These are phyloP conservation scores for Myoxocephalus aenaeus DNA, from an alignment of 2,797 vertebrate species.

Conservation along the genomic window DNA sequence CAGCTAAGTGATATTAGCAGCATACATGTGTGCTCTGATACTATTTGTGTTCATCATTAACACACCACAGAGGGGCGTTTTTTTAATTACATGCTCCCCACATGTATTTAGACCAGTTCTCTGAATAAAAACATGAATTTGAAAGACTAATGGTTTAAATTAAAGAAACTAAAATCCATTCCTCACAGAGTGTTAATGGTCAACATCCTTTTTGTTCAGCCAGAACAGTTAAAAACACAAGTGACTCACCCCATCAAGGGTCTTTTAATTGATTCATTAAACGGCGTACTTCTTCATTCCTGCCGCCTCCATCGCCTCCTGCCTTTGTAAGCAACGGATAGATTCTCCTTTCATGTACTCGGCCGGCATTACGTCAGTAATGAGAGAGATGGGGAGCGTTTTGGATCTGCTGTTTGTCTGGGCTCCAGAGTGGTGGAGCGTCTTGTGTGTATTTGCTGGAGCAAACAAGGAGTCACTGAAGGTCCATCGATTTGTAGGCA, in stretches of 20 bases:
- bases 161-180: constrained; percentile 33
- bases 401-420: constrained; percentile 24
- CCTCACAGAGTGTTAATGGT: constrained; percentile 10
- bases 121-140: constrained; percentile 23
- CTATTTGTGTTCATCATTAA: constrained; percentile 43
- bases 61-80: constrained; percentile 16
- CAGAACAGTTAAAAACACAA: constrained; percentile 41
- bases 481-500: constrained; percentile 62
- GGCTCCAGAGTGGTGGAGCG: not conserved
- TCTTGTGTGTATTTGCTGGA: constrained; percentile 29
- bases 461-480: constrained; percentile 46
- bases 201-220: constrained; percentile 34
- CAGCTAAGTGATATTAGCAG: constrained; percentile 54
- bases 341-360: constrained; percentile 41
- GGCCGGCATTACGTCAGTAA: constrained; percentile 44
- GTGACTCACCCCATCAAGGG: constrained; percentile 40
- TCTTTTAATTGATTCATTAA: constrained; percentile 62
- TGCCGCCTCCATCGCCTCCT: constrained; percentile 22
- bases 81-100: constrained; percentile 13
- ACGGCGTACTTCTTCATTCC: constrained; percentile 34
- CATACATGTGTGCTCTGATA: constrained; percentile 43
- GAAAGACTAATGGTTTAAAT: constrained; percentile 42
- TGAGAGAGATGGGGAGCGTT: constrained; percentile 26
- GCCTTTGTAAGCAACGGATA: constrained; percentile 32
- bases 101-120: constrained; percentile 26